Conservation (phyloP, 2,888 invertebrate species). For the Polyommatus iphigenia region DNA sequence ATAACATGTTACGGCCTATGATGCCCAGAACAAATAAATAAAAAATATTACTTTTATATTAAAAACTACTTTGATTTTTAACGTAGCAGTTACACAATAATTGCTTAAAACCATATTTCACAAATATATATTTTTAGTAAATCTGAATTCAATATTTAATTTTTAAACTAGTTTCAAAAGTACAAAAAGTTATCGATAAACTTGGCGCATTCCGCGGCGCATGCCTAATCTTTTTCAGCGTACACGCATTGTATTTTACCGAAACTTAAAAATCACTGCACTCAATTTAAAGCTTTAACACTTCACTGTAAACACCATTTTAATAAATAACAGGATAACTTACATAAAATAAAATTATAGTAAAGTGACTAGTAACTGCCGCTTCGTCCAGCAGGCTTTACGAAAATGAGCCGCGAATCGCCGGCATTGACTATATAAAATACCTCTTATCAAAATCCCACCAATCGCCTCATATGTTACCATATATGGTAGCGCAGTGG, state of each 20-base stretch:
- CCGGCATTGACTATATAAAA: constrained; percentile 79
- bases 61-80: too few species aligned
- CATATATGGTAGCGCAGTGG: constrained; percentile 86
- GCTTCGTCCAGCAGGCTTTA: constrained; percentile 65
- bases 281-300: constrained; percentile 34
- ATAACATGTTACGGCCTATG: too few species aligned
- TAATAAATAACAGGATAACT: constrained; percentile 27
- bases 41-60: too few species aligned
- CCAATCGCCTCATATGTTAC: constrained; percentile 87
- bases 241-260: constrained; percentile 12
- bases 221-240: constrained; percentile 88
- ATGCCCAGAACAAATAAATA: too few species aligned
- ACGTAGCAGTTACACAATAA: not conserved
- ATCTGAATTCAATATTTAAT: not conserved
- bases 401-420: constrained; percentile 67
- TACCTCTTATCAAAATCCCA: constrained; percentile 76
- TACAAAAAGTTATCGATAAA: not conserved
- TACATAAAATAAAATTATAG: constrained; percentile 48
- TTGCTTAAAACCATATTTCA: too few species aligned
- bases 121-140: not conserved
- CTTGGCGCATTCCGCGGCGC: not conserved
- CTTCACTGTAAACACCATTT: constrained; percentile 33
- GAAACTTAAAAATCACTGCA: constrained; percentile 36
- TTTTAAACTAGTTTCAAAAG: not conserved
- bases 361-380: constrained; percentile 68